A percentile compares a stretch with the other conserved stretches of the same genome.
Evolutionary conservation across 2,113 vertebrate genomes (phyloP).

Genomic region (Aptenodytes forsteri): DNA sequence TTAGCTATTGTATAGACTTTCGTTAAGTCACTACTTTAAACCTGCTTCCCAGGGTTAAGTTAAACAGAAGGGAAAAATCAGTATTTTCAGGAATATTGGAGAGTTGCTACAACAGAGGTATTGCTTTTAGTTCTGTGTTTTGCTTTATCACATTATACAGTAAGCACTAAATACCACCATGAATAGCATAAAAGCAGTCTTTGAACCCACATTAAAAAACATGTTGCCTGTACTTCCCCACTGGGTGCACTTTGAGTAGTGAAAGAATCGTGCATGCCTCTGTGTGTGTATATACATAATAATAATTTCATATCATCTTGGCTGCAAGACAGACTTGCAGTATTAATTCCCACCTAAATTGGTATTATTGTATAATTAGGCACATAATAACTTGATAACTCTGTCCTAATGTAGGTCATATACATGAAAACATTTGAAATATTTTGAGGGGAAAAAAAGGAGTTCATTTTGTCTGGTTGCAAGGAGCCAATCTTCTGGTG

Average conservation of each 20-base stretch:
- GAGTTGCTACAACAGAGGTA: background rate
- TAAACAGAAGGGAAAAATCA: background rate
- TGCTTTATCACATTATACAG: background rate
- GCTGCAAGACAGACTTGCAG: background rate
- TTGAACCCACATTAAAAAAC: background rate
- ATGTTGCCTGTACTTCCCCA: background rate
- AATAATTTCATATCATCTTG: background rate
- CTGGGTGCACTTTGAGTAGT: background rate
- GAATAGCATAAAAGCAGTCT: background rate
- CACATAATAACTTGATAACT: background rate
- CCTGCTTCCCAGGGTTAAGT: background rate
- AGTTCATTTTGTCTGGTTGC: background rate
- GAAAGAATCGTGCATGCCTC: background rate
- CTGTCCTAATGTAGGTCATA: background rate
- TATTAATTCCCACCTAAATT: background rate
- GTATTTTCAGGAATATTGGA: background rate
- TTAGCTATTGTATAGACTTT: background rate
- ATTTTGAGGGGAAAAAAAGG: background rate
- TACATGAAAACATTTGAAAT: background rate
- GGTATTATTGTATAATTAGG: background rate
- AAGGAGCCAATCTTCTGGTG: background rate
- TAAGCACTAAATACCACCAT: background rate
- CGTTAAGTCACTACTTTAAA: background rate
- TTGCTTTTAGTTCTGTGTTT: background rate
- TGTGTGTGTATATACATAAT: background rate